These are phyloP conservation scores for Prosopocoilus inquinatus DNA, from an alignment of 2,888 invertebrate species.

Conservation along the genomic window DNA sequence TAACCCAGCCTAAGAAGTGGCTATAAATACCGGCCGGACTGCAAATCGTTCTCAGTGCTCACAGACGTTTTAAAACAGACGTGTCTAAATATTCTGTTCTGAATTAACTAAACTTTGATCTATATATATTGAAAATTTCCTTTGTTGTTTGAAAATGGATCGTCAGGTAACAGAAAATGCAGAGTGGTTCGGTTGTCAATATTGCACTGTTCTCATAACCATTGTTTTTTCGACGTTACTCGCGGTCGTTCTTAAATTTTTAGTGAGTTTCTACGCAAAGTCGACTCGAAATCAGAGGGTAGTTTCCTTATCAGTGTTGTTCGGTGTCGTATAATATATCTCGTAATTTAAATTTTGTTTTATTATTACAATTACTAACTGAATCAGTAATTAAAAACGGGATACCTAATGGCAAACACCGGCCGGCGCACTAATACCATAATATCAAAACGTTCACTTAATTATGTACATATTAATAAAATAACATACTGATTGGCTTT, in stretches of 20 bases:
- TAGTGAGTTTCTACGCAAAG: slow-evolving; percentile 36
- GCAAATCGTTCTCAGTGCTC: slow-evolving; percentile 42
- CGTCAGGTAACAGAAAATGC: slow-evolving; percentile 45
- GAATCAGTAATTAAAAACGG: slow-evolving; percentile 9
- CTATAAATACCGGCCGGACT: slow-evolving; percentile 44
- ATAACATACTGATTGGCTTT: too few species aligned
- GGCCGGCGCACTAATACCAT: too few species aligned
- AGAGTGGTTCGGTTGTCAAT: slow-evolving; percentile 40
- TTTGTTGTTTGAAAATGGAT: slow-evolving; percentile 34
- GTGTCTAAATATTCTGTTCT: slow-evolving; percentile 15
- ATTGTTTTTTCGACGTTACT: slow-evolving; percentile 43
- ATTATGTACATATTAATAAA: slow-evolving; percentile 1
- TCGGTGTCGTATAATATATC: slow-evolving; percentile 35
- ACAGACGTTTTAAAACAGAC: slow-evolving; percentile 28
- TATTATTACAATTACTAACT: slow-evolving; percentile 15
- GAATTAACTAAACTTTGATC: not conserved
- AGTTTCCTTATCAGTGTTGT: slow-evolving; percentile 30
- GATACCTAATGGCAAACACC: too few species aligned
- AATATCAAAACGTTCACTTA: too few species aligned
- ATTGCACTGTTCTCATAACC: slow-evolving; percentile 43
- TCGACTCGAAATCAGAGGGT: slow-evolving; percentile 28
- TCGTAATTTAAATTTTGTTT: slow-evolving; percentile 18
- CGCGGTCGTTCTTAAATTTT: slow-evolving; percentile 45
- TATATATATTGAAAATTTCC: not conserved
- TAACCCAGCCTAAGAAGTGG: slow-evolving; percentile 42